Evolutionary conservation across 2,888 invertebrate species (phyloP).

Genomic region (Sinotaia quadrata): DNA sequence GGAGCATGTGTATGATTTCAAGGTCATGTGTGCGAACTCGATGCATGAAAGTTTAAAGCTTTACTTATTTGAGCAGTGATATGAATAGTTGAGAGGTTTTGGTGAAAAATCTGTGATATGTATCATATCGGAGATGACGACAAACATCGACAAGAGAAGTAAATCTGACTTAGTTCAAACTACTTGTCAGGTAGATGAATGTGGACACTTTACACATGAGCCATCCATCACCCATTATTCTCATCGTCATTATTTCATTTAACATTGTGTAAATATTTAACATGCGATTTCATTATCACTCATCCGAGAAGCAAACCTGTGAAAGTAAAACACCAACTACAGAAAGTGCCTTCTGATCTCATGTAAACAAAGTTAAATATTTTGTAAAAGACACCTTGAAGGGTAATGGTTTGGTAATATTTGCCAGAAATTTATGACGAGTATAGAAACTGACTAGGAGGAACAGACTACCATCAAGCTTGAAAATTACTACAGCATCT

Average conservation of each 20-base stretch:
- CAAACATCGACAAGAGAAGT: no score
- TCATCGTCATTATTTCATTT: constrained; percentile 18
- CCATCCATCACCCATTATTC: background rate
- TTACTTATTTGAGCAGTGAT: no score
- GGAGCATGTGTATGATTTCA: constrained; percentile 5
- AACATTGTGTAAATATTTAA: constrained; percentile 21
- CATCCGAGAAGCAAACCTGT: no score
- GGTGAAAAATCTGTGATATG: no score
- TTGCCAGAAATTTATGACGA: background rate
- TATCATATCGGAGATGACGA: no score
- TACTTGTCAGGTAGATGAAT: no score
- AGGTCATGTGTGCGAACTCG: constrained; percentile 22
- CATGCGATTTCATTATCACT: constrained; percentile 6
- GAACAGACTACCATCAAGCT: background rate
- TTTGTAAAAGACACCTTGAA: background rate
- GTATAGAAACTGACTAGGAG: background rate
- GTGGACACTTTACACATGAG: no score
- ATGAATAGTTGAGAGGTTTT: no score
- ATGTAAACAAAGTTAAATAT: no score
- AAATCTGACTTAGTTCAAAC: no score
- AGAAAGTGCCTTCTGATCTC: constrained; percentile 29
- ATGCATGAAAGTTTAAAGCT: no score
- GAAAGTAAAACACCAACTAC: no score
- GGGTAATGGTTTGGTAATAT: background rate
- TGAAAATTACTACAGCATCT: background rate